Evolutionary conservation across 2,888 invertebrate genomes (phyloP), one percentile per base, ranked within the genome.

Genomic region (Euphydryas editha): DNA sequence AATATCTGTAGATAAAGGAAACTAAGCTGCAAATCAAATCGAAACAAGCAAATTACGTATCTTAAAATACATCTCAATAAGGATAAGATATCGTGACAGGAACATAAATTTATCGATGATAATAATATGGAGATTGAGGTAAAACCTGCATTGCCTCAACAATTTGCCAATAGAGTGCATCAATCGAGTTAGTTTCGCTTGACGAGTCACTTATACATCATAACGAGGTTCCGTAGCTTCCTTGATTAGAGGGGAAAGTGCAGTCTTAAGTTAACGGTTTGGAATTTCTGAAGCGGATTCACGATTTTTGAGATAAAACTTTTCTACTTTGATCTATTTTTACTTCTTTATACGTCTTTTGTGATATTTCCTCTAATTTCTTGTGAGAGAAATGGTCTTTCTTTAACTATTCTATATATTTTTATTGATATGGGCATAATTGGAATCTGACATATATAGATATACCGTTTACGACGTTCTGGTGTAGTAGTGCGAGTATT

Each of bases 161-260:
- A 73, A 72, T 74, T 77, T 75, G 72, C 70, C 73, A 70, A 72
- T 73, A 71, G 72, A 74, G 72, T 62, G 67, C 71, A 67, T 62
- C 61, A 74, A 78, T 79, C 74, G 70, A 72, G 75, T 76, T 74
- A 74, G 74, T 36, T 67, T 69, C 72, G 75, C 73, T 70, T 36
- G 62, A 68, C 65, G 68, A 69, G 72, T 64, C 60, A 60, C 60
- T 60, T 62, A 60, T 51, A 36, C 51, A 21, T 37, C 54, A 54
- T 67, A 67, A 62, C 62, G 62, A 63, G 71, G 39, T 46, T 47
- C 65, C 51, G 66, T 62, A 62, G 54, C 36, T 36, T 54, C 58
- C 68, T 67, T 67, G 67, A 67, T 67, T 67, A 62, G 62, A 67
- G 67, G 24, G 36, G 37, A 39, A 39, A 55, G 51, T 70, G 54